Percentiles rank a stretch among this genome's conserved stretches.
phyloP scores from a whole-genome alignment of 1,140 invertebrate species.

The Bombus waltoni region DNA sequence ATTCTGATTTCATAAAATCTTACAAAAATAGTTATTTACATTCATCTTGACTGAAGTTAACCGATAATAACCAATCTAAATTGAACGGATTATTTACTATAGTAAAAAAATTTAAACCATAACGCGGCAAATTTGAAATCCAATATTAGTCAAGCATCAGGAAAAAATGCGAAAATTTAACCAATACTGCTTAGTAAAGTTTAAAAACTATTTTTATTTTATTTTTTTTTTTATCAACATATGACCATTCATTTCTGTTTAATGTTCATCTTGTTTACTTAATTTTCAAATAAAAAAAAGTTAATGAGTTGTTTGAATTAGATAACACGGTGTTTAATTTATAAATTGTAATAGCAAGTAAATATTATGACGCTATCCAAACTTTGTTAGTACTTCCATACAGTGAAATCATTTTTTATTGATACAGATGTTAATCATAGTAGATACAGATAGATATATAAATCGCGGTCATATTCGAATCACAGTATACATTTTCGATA shows the following conservation, averaged over 20 bases:
- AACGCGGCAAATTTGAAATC: not conserved
- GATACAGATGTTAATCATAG: slow-evolving; percentile 23
- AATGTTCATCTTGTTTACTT: not conserved
- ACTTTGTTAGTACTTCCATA: not conserved
- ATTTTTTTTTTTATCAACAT: not conserved
- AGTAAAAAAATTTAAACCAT: not conserved
- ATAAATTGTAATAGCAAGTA: not conserved
- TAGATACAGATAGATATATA: slow-evolving; percentile 2
- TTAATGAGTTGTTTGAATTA: slow-evolving; percentile 44
- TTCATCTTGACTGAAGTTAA: not conserved
- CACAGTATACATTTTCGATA: not conserved
- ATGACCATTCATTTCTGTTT: not conserved
- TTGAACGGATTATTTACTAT: not conserved
- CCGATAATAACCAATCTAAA: not conserved
- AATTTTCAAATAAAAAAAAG: not conserved
- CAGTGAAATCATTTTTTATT: not conserved
- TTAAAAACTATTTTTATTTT: not conserved
- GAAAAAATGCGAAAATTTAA: not conserved
- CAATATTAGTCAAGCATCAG: not conserved
- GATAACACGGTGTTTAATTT: not conserved
- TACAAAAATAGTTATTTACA: not conserved
- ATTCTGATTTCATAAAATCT: not conserved
- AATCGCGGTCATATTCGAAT: not conserved
- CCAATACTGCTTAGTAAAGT: not conserved
- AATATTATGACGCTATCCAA: slow-evolving; percentile 20